Evolutionary conservation across 2,113 vertebrate species (phyloP).

Genomic region (Odocoileus virginianus): DNA sequence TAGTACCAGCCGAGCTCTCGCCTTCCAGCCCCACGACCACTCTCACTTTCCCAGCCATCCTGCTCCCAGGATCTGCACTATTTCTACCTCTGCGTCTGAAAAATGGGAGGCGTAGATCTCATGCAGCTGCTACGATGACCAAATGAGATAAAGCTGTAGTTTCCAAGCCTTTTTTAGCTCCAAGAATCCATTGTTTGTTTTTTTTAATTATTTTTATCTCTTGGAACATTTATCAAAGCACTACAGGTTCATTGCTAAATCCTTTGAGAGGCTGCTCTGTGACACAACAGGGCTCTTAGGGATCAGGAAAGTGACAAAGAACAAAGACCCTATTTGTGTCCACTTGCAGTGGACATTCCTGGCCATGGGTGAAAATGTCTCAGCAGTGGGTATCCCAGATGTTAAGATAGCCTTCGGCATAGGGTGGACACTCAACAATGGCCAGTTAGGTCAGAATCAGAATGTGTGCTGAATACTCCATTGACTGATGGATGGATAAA

Average conservation of each 20-base stretch:
- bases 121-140: not conserved
- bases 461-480: not conserved
- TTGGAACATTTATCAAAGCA: not conserved
- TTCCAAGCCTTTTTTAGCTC: not conserved
- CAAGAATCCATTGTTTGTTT: not conserved
- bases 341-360: not conserved
- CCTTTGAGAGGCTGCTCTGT: not conserved
- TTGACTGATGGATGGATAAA: not conserved
- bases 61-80: not conserved
- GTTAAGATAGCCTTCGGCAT: not conserved
- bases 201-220: not conserved
- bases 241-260: not conserved
- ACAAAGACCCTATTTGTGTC: not conserved
- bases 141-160: not conserved
- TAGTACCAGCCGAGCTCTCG: accelerated
- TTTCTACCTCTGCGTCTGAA: not conserved
- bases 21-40: not conserved
- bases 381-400: accelerated
- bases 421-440: not conserved
- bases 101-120: not conserved
- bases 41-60: not conserved
- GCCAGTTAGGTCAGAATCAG: not conserved
- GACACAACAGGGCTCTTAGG: not conserved
- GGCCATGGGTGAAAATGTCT: not conserved
- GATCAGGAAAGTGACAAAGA: not conserved